These are phyloP conservation scores for Tortricodes alternella DNA, from an alignment of 2,888 invertebrate genomes.

Conservation along the genomic window DNA sequence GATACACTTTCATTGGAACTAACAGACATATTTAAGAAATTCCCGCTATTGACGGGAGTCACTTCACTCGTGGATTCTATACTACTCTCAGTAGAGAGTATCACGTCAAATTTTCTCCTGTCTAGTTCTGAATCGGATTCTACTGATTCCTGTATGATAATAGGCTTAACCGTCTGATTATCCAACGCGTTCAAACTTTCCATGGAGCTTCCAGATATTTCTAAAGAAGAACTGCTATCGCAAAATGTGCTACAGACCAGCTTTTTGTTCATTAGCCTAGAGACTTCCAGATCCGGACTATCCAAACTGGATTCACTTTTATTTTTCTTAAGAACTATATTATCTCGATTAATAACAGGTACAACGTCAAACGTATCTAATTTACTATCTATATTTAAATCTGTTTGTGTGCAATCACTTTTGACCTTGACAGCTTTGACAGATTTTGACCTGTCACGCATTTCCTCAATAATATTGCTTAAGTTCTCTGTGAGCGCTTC, in stretches of 20 bases:
- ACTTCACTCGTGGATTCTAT: slow-evolving; percentile 72
- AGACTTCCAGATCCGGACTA: slow-evolving; percentile 78
- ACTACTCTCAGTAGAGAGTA: slow-evolving; percentile 67
- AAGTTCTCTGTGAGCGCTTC: slow-evolving; percentile 69
- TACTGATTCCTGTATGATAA: slow-evolving; percentile 48
- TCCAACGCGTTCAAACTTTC: slow-evolving; percentile 71
- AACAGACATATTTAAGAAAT: slow-evolving; percentile 67
- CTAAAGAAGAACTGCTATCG: slow-evolving; percentile 74
- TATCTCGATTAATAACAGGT: slow-evolving; percentile 65
- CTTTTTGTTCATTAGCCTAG: slow-evolving; percentile 71
- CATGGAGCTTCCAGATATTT: slow-evolving; percentile 77
- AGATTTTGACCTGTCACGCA: slow-evolving; percentile 59
- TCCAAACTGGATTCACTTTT: slow-evolving; percentile 79
- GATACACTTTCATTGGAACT: slow-evolving; percentile 79
- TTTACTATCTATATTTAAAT: slow-evolving; percentile 40
- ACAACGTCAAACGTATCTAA: slow-evolving; percentile 53
- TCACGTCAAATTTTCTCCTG: slow-evolving; percentile 57
- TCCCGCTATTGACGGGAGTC: slow-evolving; percentile 62
- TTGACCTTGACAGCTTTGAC: slow-evolving; percentile 41
- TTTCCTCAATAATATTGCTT: slow-evolving; percentile 67
- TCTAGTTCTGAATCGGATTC: slow-evolving; percentile 56
- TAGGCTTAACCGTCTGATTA: slow-evolving; percentile 41
- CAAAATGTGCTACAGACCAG: slow-evolving; percentile 64
- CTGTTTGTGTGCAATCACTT: slow-evolving; percentile 48
- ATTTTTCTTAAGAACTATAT: slow-evolving; percentile 75